Percentiles rank a stretch among this genome's conserved stretches.
Conservation (phyloP, 2,888 invertebrate species). For the Melipona bicolor region DNA sequence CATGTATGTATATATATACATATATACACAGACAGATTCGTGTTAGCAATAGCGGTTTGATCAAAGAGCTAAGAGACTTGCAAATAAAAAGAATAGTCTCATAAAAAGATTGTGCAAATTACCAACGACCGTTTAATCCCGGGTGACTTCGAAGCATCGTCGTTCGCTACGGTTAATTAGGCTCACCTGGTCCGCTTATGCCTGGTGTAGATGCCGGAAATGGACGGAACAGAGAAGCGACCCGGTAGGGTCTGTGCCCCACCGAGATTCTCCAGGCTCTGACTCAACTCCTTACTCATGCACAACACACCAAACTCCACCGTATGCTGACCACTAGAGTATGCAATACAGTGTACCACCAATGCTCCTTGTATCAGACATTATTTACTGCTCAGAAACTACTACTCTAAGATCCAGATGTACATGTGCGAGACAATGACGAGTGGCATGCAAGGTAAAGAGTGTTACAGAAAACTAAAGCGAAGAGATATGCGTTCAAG, state of each 20-base stretch:
- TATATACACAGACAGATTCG: slow-evolving; percentile 1
- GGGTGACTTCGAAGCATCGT: slow-evolving; percentile 74
- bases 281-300: slow-evolving; percentile 85
- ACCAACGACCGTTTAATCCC: slow-evolving; percentile 76
- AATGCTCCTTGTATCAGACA: slow-evolving; percentile 80
- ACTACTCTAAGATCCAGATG: slow-evolving; percentile 71
- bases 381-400: slow-evolving; percentile 75
- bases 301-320: slow-evolving; percentile 85
- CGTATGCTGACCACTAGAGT: slow-evolving; percentile 85
- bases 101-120: slow-evolving; percentile 62
- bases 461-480: slow-evolving; percentile 66
- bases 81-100: slow-evolving; percentile 43
- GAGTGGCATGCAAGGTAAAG: slow-evolving; percentile 68
- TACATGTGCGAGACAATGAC: slow-evolving; percentile 68
- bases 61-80: slow-evolving; percentile 52
- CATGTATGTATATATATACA: no score
- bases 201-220: slow-evolving; percentile 92
- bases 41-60: slow-evolving; percentile 48
- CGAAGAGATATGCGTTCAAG: slow-evolving; percentile 55
- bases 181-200: slow-evolving; percentile 93
- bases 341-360: slow-evolving; percentile 84
- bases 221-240: slow-evolving; percentile 86
- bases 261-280: slow-evolving; percentile 86
- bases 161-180: slow-evolving; percentile 72
- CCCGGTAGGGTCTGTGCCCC: slow-evolving; percentile 88